phyloP scores from a whole-genome alignment of 2,113 vertebrate species.

The Callaeas wilsoni region DNA sequence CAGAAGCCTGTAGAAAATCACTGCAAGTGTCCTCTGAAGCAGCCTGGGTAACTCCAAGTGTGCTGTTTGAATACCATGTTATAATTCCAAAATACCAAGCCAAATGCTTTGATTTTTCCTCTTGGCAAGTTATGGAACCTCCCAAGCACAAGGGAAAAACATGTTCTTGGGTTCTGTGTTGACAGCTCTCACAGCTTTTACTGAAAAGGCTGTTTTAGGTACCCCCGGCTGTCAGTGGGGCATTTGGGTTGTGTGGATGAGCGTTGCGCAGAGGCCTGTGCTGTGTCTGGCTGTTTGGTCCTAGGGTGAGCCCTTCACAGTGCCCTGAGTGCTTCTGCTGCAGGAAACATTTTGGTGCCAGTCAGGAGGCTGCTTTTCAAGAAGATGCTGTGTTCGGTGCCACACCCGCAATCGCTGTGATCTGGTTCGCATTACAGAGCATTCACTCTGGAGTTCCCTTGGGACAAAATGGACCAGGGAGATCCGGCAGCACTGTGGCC shows the following conservation, averaged over 20 bases:
- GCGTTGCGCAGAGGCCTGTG: neutral
- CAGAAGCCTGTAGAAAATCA: neutral
- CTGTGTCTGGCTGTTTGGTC: neutral
- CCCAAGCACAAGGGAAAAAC: neutral
- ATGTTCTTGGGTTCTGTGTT: neutral
- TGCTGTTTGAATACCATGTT: rapidly evolving
- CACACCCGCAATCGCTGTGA: rapidly evolving
- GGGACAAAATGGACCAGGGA: neutral
- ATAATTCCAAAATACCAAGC: neutral
- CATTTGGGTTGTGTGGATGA: neutral
- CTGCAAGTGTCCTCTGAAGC: neutral
- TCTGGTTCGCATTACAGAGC: neutral
- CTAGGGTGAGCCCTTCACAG: neutral
- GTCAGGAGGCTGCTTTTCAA: neutral
- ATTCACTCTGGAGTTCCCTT: neutral
- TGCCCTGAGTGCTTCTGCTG: neutral
- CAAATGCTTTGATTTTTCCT: neutral
- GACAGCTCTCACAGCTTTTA: neutral
- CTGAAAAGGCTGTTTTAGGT: neutral
- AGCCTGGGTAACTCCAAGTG: neutral
- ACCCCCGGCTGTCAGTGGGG: neutral
- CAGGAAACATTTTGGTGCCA: neutral
- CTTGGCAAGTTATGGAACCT: neutral
- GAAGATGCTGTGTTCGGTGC: neutral
- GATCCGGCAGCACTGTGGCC: neutral